These are phyloP conservation scores for Periplaneta americana DNA, from an alignment of 1,140 invertebrate species.

Conservation along the genomic window DNA sequence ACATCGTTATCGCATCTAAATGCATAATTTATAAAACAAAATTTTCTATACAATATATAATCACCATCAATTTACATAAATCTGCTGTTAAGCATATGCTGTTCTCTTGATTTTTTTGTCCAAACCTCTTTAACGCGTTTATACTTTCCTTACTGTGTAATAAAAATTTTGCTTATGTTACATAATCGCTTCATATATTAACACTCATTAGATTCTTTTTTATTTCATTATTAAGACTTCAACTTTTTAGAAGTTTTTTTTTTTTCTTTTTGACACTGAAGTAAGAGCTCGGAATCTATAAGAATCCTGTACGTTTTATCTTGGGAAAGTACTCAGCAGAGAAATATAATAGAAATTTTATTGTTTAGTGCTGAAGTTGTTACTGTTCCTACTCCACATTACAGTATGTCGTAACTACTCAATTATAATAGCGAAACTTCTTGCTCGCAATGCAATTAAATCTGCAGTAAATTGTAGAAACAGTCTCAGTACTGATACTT, in stretches of 20 bases:
- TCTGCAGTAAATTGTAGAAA: no score
- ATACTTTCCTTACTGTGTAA: neutral
- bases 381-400: no score
- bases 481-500: no score
- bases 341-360: no score
- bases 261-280: no score
- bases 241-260: neutral
- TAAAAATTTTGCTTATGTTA: neutral
- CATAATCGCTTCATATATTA: neutral
- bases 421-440: no score
- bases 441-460: no score
- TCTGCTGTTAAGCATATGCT: neutral
- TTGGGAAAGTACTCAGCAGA: no score
- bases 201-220: neutral
- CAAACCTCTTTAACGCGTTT: neutral
- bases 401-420: no score
- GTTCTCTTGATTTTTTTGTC: neutral
- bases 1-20: constrained; percentile 3
- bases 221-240: neutral
- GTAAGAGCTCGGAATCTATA: no score
- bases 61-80: constrained; percentile 9
- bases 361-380: no score
- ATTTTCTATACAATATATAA: neutral
- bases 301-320: no score
- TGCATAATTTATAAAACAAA: constrained; percentile 8